Evolutionary conservation across 92 coral and sea anemone species (phyloP).

Genomic region (Plumapathes pennacea): DNA sequence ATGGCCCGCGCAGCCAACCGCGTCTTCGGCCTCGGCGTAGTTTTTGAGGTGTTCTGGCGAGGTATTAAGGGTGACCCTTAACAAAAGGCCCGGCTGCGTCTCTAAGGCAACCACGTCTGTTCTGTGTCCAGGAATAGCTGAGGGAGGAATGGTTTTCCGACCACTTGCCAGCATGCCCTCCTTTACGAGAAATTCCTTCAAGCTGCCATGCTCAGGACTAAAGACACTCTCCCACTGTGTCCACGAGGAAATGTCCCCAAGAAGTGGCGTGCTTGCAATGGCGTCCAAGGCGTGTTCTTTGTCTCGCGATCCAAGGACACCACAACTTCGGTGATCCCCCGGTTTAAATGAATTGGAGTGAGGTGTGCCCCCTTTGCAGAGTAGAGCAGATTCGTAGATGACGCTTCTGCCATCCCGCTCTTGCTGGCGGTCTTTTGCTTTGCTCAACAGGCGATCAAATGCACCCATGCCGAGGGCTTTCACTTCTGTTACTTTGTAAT

Average conservation of each 20-base stretch:
- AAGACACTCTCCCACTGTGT: constrained; percentile 83
- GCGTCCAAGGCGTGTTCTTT: constrained; percentile 62
- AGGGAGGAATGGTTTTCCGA: too few species aligned
- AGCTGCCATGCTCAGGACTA: constrained; percentile 50
- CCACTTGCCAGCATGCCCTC: constrained; percentile 23
- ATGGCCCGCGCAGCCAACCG: constrained; percentile 73
- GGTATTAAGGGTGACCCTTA: constrained; percentile 58
- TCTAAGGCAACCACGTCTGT: constrained; percentile 54
- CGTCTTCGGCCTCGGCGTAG: constrained; percentile 48
- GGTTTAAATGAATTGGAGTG: background rate
- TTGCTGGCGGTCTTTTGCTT: constrained; percentile 11
- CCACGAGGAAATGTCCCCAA: constrained; percentile 59
- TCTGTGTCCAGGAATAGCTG: background rate
- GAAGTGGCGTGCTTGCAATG: constrained; percentile 67
- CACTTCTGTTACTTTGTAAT: constrained; percentile 49
- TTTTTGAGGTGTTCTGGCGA: constrained; percentile 49
- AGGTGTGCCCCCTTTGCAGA: constrained; percentile 16
- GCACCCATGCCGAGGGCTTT: constrained; percentile 63
- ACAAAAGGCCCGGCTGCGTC: constrained; percentile 54
- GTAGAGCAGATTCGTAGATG: constrained; percentile 60
- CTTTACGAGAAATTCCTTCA: constrained; percentile 64
- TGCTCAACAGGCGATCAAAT: constrained; percentile 12
- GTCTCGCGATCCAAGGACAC: constrained; percentile 62
- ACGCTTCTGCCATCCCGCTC: constrained; percentile 2
- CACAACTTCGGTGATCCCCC: constrained; percentile 25